Evolutionary conservation across 2,797 vertebrate genomes (phyloP).

Genomic region (Dipus sagitta): DNA sequence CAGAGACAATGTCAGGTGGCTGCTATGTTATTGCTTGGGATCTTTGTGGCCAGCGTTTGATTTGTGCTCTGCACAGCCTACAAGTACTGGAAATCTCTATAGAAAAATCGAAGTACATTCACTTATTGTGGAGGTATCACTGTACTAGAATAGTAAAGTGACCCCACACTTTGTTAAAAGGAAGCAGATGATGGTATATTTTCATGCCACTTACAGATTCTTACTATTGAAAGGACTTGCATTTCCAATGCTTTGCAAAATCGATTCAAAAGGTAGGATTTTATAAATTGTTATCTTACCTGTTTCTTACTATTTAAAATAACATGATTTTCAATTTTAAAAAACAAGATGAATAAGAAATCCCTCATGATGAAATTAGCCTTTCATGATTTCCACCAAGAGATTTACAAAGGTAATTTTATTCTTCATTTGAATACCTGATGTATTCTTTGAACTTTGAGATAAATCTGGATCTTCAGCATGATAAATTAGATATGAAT

Average conservation of each 20-base stretch:
- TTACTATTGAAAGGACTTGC: not conserved
- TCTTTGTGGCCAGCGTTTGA: not conserved
- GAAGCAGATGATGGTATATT: not conserved
- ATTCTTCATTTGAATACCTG: constrained; percentile 28
- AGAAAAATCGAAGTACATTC: not conserved
- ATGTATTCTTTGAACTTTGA: constrained; percentile 1
- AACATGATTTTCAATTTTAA: not conserved
- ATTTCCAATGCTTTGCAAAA: not conserved
- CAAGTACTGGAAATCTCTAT: not conserved
- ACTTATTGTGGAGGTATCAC: not conserved
- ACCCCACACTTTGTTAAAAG: not conserved
- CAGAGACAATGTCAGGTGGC: not conserved
- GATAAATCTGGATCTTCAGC: not conserved
- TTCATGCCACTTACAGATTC: not conserved
- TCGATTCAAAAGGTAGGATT: not conserved
- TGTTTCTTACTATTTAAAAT: constrained; percentile 15
- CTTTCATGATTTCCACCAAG: not conserved
- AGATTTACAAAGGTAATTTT: constrained; percentile 33
- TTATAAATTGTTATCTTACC: not conserved
- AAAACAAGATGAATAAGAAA: constrained; percentile 4
- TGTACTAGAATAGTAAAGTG: not conserved
- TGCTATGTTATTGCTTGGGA: not conserved
- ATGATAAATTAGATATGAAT: constrained; percentile 19
- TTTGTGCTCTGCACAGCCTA: not conserved
- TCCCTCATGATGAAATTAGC: not conserved